These are phyloP conservation scores for Drosophila bipectinata DNA, from an alignment of 1,140 invertebrate genomes.

Conservation along the genomic window DNA sequence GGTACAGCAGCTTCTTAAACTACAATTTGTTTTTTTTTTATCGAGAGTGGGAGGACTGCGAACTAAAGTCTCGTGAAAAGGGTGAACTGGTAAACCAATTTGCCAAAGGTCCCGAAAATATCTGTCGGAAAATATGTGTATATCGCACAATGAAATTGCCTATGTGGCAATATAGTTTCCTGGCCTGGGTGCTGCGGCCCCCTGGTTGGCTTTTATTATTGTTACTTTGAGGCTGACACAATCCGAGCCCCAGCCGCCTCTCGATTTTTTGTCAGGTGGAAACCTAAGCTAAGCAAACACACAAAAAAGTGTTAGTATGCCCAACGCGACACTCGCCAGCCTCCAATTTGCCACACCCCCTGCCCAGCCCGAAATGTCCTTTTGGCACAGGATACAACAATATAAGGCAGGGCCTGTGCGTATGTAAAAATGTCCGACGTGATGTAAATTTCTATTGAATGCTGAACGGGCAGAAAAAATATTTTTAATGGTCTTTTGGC, in stretches of 20 bases:
- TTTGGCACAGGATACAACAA: constrained; percentile 44
- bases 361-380: constrained; percentile 67
- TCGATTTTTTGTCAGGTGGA: constrained; percentile 54
- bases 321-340: constrained; percentile 54
- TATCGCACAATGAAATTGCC: constrained; percentile 71
- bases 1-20: constrained; percentile 22
- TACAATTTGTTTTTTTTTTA: constrained; percentile 34
- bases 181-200: constrained; percentile 17
- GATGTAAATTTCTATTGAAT: constrained; percentile 82
- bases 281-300: constrained; percentile 69
- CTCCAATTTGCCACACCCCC: constrained; percentile 6
- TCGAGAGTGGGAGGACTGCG: constrained; percentile 3
- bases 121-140: constrained; percentile 48
- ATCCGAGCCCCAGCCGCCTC: constrained; percentile 24
- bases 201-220: constrained; percentile 62
- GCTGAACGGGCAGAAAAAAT: constrained; percentile 80
- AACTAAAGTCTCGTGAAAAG: constrained; percentile 72
- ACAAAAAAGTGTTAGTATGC: constrained; percentile 77
- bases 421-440: constrained; percentile 76
- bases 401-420: not conserved
- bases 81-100: constrained; percentile 72
- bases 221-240: constrained; percentile 54
- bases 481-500: constrained; percentile 76
- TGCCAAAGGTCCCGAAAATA: constrained; percentile 43
- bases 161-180: constrained; percentile 73